Evolutionary conservation across 2,113 vertebrate genomes (phyloP).

Genomic region (Genyomyrus donnyi): DNA sequence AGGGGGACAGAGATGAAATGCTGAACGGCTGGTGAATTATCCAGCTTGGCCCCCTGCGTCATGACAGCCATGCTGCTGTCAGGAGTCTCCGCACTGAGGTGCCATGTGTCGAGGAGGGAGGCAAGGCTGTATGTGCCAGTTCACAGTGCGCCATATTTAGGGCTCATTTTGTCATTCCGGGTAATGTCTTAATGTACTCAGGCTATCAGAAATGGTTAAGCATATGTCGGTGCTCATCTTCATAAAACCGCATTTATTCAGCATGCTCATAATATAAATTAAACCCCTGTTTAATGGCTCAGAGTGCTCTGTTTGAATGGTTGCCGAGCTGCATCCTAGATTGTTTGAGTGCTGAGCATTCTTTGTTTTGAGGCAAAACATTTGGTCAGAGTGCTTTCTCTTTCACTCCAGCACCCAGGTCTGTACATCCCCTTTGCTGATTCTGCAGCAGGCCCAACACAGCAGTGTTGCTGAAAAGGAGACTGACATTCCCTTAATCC

Average conservation of each 20-base stretch:
- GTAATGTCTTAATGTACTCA: not conserved
- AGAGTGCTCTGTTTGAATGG: not conserved
- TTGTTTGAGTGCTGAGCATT: not conserved
- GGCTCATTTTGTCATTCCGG: not conserved
- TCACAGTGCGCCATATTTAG: not conserved
- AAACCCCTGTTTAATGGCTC: not conserved
- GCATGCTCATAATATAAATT: not conserved
- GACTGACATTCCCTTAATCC: not conserved
- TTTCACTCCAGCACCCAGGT: not conserved
- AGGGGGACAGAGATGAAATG: slow-evolving; percentile 15
- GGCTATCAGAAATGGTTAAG: not conserved
- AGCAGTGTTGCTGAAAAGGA: not conserved
- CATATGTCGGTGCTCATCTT: not conserved
- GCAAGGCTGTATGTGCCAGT: not conserved
- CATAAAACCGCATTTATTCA: not conserved
- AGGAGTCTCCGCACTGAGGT: not conserved
- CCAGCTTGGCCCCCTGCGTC: not conserved
- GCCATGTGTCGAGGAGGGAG: not conserved
- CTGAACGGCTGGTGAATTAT: slow-evolving; percentile 20
- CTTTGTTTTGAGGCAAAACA: not conserved
- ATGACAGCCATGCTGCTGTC: not conserved
- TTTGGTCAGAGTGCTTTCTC: not conserved
- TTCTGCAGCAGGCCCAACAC: not conserved
- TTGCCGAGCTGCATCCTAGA: not conserved
- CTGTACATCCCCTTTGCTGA: not conserved